These are phyloP conservation scores for Orientallactaga bullata DNA, from an alignment of 2,113 vertebrate genomes.

Conservation along the genomic window DNA sequence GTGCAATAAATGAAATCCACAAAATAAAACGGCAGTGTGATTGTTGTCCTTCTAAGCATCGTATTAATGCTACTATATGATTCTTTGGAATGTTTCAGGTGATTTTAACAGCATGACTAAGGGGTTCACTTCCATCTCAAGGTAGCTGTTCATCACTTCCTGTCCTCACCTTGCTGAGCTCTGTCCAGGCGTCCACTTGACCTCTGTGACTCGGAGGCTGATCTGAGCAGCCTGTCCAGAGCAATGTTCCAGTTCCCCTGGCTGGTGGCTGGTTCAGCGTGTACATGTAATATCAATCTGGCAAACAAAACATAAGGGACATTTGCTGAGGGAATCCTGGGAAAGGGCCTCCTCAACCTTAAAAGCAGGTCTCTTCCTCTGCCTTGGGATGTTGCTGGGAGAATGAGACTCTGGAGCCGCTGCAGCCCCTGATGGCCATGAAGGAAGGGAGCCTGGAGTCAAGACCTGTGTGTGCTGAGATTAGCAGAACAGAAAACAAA, in stretches of 20 bases:
- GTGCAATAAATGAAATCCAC: neutral
- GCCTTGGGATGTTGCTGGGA: neutral
- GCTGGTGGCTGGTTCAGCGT: neutral
- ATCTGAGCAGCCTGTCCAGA: neutral
- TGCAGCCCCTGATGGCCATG: neutral
- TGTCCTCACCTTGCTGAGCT: slow-evolving; percentile 27
- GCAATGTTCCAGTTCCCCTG: neutral
- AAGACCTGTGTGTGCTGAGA: neutral
- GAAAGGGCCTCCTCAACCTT: slow-evolving; percentile 16
- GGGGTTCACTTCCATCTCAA: neutral
- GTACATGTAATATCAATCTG: neutral
- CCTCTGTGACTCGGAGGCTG: neutral
- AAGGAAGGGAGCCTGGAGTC: neutral
- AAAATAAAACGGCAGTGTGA: neutral
- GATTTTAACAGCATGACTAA: neutral
- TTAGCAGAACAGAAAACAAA: neutral
- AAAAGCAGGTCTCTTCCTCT: neutral
- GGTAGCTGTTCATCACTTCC: neutral
- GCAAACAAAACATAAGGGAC: slow-evolving; percentile 25
- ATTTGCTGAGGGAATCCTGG: neutral
- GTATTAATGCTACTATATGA: neutral
- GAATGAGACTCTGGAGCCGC: neutral
- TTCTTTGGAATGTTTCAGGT: neutral
- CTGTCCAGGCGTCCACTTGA: neutral
- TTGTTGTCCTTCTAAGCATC: neutral